phyloP scores from a whole-genome alignment of 2,797 vertebrate species.

The Heterohyrax brucei region DNA sequence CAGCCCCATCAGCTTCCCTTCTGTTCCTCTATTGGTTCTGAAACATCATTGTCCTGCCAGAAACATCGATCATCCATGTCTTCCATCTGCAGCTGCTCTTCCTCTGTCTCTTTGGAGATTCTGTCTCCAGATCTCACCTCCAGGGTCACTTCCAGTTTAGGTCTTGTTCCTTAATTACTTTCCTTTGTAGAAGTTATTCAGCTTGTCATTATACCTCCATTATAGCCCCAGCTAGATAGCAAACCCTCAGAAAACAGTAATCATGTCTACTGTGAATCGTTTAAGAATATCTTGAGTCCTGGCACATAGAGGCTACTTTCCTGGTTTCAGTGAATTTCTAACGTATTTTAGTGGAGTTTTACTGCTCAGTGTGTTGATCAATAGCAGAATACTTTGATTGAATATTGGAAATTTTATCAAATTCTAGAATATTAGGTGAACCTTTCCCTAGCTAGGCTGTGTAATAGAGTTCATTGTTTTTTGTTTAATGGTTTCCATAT shows the following conservation, averaged over 20 bases:
- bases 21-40: background rate
- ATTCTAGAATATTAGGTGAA: conserved; percentile 67
- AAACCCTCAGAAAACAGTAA: conserved; percentile 62
- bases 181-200: conserved; percentile 71
- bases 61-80: fast-evolving
- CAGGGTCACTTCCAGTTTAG: conserved; percentile 59
- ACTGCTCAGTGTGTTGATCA: conserved; percentile 39
- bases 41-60: background rate
- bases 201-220: conserved; percentile 64
- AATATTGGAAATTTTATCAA: conserved; percentile 63
- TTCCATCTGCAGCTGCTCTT: background rate
- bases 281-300: background rate
- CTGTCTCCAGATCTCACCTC: conserved; percentile 53
- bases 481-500: conserved; percentile 68
- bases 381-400: conserved; percentile 66
- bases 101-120: background rate
- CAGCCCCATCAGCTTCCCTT: background rate
- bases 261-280: conserved; percentile 24
- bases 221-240: conserved; percentile 19
- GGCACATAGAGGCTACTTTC: background rate
- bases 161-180: conserved; percentile 71
- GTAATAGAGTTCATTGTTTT: conserved; percentile 62
- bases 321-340: conserved; percentile 66
- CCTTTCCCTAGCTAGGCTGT: conserved; percentile 60
- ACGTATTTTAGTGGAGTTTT: conserved; percentile 45